Conservation (phyloP, 2,888 invertebrate genomes). For the Odontomyia ornata region DNA sequence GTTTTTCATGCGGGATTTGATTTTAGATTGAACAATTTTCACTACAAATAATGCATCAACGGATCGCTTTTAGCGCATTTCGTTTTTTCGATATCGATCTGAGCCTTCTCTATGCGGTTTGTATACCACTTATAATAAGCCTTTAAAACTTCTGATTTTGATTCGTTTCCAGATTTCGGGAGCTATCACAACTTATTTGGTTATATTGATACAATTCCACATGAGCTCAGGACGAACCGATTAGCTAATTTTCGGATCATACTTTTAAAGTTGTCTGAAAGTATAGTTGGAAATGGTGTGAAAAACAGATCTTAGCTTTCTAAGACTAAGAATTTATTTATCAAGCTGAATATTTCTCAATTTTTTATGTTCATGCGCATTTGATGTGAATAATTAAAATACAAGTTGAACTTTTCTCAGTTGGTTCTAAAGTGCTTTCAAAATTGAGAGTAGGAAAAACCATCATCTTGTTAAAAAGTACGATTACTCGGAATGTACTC, state of each 20-base stretch:
- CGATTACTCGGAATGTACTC: neutral
- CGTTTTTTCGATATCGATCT: conserved; percentile 66
- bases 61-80: conserved; percentile 63
- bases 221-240: conserved; percentile 53
- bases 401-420: too few species aligned
- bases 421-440: too few species aligned
- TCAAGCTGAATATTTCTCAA: too few species aligned
- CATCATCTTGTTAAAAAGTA: too few species aligned
- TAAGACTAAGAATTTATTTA: too few species aligned
- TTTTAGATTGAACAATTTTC: conserved; percentile 65
- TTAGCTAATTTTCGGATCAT: too few species aligned
- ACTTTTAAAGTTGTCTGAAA: too few species aligned
- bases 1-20: neutral
- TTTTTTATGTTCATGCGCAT: too few species aligned
- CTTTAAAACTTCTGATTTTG: neutral
- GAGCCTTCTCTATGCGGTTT: conserved; percentile 64
- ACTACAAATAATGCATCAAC: conserved; percentile 65
- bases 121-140: neutral
- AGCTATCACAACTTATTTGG: conserved; percentile 64
- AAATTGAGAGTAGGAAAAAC: too few species aligned
- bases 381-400: too few species aligned
- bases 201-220: conserved; percentile 65
- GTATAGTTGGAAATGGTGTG: too few species aligned
- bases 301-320: too few species aligned
- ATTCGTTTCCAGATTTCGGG: conserved; percentile 60